A percentile compares a stretch with the other conserved stretches of the same genome.
Evolutionary conservation across 2,888 invertebrate genomes (phyloP).

Genomic region (Nudaria mundana): DNA sequence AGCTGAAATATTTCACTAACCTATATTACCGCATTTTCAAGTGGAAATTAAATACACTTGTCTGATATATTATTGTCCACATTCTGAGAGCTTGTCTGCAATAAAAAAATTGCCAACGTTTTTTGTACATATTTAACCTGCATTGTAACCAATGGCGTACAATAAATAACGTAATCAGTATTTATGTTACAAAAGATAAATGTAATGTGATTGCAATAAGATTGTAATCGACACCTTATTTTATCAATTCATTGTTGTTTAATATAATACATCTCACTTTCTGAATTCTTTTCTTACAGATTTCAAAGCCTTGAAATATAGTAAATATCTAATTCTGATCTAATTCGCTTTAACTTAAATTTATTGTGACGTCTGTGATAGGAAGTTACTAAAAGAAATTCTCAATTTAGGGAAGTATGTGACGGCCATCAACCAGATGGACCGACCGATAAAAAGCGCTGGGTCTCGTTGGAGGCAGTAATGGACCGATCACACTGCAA

Average conservation of each 20-base stretch:
- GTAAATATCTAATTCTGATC: too few relatives aligned
- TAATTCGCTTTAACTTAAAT: too few relatives aligned
- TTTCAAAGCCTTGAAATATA: too few relatives aligned
- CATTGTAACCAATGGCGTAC: not conserved
- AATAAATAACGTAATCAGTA: not conserved
- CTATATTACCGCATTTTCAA: slow-evolving; percentile 17
- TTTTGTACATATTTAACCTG: slow-evolving; percentile 6
- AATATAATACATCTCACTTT: too few relatives aligned
- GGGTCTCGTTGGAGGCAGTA: too few relatives aligned
- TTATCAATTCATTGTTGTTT: not conserved
- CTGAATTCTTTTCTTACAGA: too few relatives aligned
- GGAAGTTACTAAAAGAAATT: too few relatives aligned
- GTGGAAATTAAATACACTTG: slow-evolving; percentile 24
- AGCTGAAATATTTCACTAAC: slow-evolving; percentile 27
- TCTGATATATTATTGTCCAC: slow-evolving; percentile 10
- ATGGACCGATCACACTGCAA: too few relatives aligned
- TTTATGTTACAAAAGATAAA: not conserved
- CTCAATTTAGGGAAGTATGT: too few relatives aligned
- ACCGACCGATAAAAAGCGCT: too few relatives aligned
- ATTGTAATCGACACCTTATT: not conserved
- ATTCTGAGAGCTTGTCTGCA: slow-evolving; percentile 5
- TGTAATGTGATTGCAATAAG: not conserved
- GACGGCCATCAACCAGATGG: too few relatives aligned
- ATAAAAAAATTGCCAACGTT: slow-evolving; percentile 6
- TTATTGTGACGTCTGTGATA: too few relatives aligned